phyloP scores from a whole-genome alignment of 2,113 vertebrate genomes.

The Bombycilla garrulus region DNA sequence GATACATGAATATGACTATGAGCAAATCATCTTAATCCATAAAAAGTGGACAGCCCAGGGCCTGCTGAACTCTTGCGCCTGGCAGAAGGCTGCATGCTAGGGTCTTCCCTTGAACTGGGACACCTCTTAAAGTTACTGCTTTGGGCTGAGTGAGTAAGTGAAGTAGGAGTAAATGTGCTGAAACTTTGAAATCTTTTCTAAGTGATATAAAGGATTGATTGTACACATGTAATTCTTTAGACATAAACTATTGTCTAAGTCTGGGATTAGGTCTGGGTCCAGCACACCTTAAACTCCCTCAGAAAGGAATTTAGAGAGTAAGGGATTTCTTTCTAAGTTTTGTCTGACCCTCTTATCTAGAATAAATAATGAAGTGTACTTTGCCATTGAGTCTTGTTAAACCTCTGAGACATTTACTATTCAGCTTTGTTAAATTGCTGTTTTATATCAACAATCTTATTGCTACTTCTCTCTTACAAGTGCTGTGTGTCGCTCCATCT shows the following conservation, averaged over 20 bases:
- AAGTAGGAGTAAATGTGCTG: not conserved
- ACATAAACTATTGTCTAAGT: not conserved
- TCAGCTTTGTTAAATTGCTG: not conserved
- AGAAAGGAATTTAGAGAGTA: not conserved
- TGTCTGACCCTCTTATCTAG: not conserved
- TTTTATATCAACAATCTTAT: not conserved
- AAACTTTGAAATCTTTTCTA: not conserved
- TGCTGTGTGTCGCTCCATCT: rapidly evolving
- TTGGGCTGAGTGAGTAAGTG: not conserved
- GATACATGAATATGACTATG: not conserved
- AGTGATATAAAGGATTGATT: not conserved
- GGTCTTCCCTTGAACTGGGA: not conserved
- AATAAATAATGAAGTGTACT: not conserved
- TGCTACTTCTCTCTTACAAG: not conserved
- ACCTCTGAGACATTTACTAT: not conserved
- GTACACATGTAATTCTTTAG: not conserved
- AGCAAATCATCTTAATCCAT: not conserved
- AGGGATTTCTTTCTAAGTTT: not conserved
- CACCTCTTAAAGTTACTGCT: not conserved
- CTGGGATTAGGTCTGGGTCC: not conserved
- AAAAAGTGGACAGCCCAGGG: not conserved
- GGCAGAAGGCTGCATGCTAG: not conserved
- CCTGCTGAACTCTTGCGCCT: not conserved
- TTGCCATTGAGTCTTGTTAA: not conserved
- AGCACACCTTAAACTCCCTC: not conserved